Evolutionary conservation across 2,113 vertebrate species (phyloP), one percentile per base, ranked within the genome.

Genomic region (Parus major): DNA sequence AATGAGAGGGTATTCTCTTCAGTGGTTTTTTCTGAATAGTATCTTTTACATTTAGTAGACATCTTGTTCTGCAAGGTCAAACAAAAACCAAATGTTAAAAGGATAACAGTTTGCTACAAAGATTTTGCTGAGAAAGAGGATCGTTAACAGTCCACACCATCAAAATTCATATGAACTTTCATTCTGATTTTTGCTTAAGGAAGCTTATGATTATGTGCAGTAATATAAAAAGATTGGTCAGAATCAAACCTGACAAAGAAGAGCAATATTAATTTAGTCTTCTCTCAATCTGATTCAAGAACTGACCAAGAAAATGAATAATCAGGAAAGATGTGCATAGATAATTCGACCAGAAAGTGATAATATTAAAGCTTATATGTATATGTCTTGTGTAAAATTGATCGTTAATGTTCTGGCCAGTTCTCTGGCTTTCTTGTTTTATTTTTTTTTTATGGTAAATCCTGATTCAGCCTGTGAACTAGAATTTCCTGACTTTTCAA

Each of bases 1-100:
- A 77, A 60, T 47, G 6, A 63, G 28, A n/a, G 20, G 10, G 3
- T 49, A 22, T 76, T 42, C 36, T 79, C 27, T 7, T 60, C 28
- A 36, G 8, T 61, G 25, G 12, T 92, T 88, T 82, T 70, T 86
- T 75, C 72, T 84, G 28, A 33, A 46, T 44, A 52, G 21, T 55
- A 15, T 78, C 52, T 89, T 92, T 63, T 65, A 41, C 60, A 44
- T 72, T 83, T 71, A 64, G 69, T 77, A 64, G 31, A 91, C 41
- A 39, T 88, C 50, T 86, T 77, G 33, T 77, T 81, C 41, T 92
- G 64, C 39, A 88, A 88, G 88, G 76, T 92, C 63, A 90, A 88
- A 76, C 16, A 46, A 86, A 72, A 94, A 21, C 13, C 14, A 68
- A 31, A 55, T n/a, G 12, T 72, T 92, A 57, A 72, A 93, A 82